Evolutionary conservation across 2,113 vertebrate species (phyloP).

Genomic region (Porphyrio hochstetteri): DNA sequence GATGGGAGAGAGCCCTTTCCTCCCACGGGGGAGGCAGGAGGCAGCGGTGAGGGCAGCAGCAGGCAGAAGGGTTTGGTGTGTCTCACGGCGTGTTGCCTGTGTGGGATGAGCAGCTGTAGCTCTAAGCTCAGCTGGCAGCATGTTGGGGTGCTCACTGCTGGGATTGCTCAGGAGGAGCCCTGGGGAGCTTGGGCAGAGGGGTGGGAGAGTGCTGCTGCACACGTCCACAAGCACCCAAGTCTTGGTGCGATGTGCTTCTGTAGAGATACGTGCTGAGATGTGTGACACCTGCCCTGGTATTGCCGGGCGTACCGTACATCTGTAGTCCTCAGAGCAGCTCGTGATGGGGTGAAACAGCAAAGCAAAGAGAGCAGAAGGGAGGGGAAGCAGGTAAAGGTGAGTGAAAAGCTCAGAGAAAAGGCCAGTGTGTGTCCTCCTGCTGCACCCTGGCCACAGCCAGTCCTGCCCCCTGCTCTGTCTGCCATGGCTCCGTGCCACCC

Average conservation of each 20-base stretch:
- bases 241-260: background rate
- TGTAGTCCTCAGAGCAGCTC: background rate
- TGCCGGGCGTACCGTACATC: too few species aligned
- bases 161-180: background rate
- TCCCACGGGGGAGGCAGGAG: background rate
- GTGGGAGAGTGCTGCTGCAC: accelerated
- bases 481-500: background rate
- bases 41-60: background rate
- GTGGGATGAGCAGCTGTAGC: background rate
- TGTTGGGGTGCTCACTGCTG: accelerated
- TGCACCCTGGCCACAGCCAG: background rate
- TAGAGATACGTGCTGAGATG: accelerated
- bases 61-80: background rate
- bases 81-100: accelerated
- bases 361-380: background rate
- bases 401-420: background rate
- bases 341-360: background rate
- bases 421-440: background rate
- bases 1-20: background rate
- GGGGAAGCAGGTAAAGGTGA: background rate
- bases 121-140: background rate
- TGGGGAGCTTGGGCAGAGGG: background rate
- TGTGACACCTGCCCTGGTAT: background rate
- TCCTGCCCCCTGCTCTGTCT: background rate
- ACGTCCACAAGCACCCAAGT: background rate